Percentiles rank a stretch among this genome's conserved stretches.
Evolutionary conservation across 2,113 vertebrate genomes (phyloP).

Genomic region (Caretta caretta): DNA sequence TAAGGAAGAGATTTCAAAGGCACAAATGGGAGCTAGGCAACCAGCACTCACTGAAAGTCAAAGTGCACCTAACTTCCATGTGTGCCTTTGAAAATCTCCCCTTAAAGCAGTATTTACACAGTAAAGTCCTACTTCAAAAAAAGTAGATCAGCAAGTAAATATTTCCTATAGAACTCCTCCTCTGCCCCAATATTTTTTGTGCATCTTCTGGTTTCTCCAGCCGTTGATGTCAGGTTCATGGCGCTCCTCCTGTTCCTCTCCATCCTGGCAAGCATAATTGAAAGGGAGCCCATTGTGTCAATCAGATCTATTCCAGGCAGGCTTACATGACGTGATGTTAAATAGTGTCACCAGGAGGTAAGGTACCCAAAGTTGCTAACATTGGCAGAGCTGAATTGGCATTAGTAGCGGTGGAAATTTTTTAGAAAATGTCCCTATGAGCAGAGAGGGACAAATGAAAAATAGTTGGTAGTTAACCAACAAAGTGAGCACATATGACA

Average conservation of each 20-base stretch:
- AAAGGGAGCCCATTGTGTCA: neutral
- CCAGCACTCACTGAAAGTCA: neutral
- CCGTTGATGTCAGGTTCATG: neutral
- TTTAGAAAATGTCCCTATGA: neutral
- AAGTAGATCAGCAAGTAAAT: neutral
- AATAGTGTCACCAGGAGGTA: neutral
- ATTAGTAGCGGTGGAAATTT: neutral
- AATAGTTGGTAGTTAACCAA: accelerated
- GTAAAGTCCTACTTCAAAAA: constrained; percentile 34
- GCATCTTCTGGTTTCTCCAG: neutral
- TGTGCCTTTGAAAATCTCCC: constrained; percentile 24
- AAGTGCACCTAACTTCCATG: constrained; percentile 29
- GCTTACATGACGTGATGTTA: neutral
- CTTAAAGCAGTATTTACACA: neutral
- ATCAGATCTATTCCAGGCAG: neutral
- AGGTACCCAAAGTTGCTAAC: neutral
- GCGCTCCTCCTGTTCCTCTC: neutral
- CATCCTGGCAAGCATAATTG: neutral
- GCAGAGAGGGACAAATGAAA: neutral
- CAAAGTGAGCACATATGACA: neutral
- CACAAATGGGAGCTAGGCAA: constrained; percentile 19
- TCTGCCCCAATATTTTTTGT: neutral
- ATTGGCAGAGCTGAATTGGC: neutral
- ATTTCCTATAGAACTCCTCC: neutral
- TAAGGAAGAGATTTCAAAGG: constrained; percentile 47